Evolutionary conservation across 2,888 invertebrate genomes (phyloP).

Genomic region (Caenorhabditis imperialis): DNA sequence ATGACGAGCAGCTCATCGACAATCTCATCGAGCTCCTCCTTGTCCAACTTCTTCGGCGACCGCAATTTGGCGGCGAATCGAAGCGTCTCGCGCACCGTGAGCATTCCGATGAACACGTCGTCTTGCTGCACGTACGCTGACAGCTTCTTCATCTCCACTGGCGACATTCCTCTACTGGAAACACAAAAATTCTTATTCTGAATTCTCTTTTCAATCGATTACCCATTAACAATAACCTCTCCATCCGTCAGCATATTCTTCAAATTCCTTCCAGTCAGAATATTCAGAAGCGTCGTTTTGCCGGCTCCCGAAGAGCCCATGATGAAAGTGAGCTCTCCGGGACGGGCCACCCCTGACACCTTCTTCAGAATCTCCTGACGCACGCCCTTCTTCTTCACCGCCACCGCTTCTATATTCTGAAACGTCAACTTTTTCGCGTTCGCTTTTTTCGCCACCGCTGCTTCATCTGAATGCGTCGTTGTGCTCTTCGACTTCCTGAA

Average conservation of each 20-base stretch:
- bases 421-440: slow-evolving; percentile 31
- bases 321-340: slow-evolving; percentile 61
- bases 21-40: slow-evolving; percentile 32
- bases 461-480: neutral
- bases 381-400: slow-evolving; percentile 26
- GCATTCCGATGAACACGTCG: slow-evolving; percentile 87
- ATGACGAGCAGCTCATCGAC: slow-evolving; percentile 51
- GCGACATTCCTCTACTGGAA: slow-evolving; percentile 45
- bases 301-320: slow-evolving; percentile 85
- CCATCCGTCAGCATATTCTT: slow-evolving; percentile 55
- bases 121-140: slow-evolving; percentile 93
- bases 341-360: slow-evolving; percentile 52
- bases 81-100: slow-evolving; percentile 90
- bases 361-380: slow-evolving; percentile 40
- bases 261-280: slow-evolving; percentile 84
- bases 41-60: slow-evolving; percentile 64
- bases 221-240: slow-evolving; percentile 59
- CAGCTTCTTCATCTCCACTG: slow-evolving; percentile 81
- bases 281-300: slow-evolving; percentile 89
- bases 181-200: neutral
- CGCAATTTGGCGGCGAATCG: slow-evolving; percentile 83
- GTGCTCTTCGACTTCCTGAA: slow-evolving; percentile 24
- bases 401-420: slow-evolving; percentile 34
- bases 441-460: neutral
- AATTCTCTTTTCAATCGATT: neutral